These are phyloP conservation scores for Haliclystus octoradiatus DNA, from an alignment of 30 jellyfish, hydroid and myxozoan genomes.

Conservation along the genomic window DNA sequence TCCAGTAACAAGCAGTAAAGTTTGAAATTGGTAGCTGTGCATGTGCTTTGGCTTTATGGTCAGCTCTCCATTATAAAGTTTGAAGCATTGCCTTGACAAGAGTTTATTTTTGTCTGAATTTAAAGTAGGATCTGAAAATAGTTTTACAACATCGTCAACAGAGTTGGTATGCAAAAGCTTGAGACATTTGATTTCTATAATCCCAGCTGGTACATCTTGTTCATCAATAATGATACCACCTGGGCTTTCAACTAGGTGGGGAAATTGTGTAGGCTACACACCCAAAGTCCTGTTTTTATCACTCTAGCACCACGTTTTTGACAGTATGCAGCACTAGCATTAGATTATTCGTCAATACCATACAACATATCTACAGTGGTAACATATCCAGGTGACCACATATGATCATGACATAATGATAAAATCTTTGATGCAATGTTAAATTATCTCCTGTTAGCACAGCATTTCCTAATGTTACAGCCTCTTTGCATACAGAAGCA, in stretches of 20 bases:
- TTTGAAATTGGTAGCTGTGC: constrained; percentile 44
- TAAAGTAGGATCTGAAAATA: background rate
- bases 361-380: constrained; percentile 13
- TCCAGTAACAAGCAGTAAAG: constrained; percentile 43
- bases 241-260: constrained; percentile 46
- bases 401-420: constrained; percentile 8
- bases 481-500: constrained; percentile 24
- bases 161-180: constrained; percentile 10
- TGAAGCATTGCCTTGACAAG: constrained; percentile 40
- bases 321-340: background rate
- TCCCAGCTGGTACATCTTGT: constrained; percentile 14
- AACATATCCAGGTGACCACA: constrained; percentile 6
- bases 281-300: constrained; percentile 35
- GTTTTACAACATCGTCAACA: no score
- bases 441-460: background rate
- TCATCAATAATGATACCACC: constrained; percentile 51
- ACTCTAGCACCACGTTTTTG: constrained; percentile 15
- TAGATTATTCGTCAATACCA: constrained; percentile 12
- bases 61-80: constrained; percentile 12
- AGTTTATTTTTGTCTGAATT: constrained; percentile 2
- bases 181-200: constrained; percentile 19
- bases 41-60: constrained; percentile 21
- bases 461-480: constrained; percentile 1
- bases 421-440: background rate
- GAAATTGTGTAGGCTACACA: constrained; percentile 8